Evolutionary conservation across 2,113 vertebrate genomes (phyloP).

Genomic region (Ctenodactylus gundi): DNA sequence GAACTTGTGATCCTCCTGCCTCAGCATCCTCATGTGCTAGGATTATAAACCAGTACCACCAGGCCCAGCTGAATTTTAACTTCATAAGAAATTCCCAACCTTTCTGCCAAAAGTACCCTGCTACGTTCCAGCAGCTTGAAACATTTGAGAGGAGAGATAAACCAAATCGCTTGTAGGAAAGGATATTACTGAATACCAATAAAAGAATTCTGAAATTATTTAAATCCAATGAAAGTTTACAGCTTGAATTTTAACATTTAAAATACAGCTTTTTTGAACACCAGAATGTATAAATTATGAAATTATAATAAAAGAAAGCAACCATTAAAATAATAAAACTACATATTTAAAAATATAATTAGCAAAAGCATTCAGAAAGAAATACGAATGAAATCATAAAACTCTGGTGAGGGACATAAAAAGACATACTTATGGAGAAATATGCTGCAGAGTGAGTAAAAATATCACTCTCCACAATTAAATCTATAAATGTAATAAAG

Average conservation of each 20-base stretch:
- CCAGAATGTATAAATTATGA: not conserved
- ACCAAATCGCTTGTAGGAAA: not conserved
- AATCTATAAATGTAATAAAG: not conserved
- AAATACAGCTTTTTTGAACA: not conserved
- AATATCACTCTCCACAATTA: not conserved
- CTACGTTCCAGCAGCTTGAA: not conserved
- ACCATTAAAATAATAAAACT: constrained; percentile 8
- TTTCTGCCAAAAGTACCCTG: not conserved
- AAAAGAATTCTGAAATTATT: not conserved
- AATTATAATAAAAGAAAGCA: not conserved
- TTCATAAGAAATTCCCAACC: not conserved
- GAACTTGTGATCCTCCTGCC: too few species aligned
- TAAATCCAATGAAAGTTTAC: not conserved
- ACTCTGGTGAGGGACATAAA: not conserved
- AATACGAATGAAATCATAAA: constrained; percentile 25
- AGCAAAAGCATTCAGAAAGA: not conserved
- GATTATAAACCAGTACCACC: too few species aligned
- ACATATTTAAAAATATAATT: not conserved
- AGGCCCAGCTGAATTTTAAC: not conserved
- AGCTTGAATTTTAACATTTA: not conserved
- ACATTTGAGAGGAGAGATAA: not conserved
- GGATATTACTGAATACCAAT: not conserved
- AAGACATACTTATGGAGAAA: not conserved
- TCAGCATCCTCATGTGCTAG: too few species aligned
- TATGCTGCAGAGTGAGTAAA: not conserved